These are phyloP conservation scores for Ophion slaviceki DNA, from an alignment of 2,888 invertebrate species.

Conservation along the genomic window DNA sequence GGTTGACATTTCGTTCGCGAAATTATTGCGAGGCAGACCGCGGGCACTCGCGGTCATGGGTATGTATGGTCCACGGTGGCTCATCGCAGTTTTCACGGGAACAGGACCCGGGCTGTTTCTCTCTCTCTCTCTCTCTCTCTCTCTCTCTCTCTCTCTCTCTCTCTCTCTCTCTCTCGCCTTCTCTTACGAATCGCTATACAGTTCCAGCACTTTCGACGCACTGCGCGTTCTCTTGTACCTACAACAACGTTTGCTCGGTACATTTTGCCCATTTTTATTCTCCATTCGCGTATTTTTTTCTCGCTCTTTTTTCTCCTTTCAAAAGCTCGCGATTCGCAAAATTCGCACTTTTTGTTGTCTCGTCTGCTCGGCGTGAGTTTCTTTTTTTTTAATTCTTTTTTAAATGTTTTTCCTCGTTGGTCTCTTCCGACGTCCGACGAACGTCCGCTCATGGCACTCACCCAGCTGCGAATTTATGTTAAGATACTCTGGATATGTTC, in stretches of 20 bases:
- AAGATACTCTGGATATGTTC: neutral
- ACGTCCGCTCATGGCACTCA: constrained; percentile 31
- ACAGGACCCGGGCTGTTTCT: neutral
- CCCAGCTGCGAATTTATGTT: constrained; percentile 47
- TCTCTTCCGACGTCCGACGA: constrained; percentile 42
- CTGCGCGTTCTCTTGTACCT: constrained; percentile 37
- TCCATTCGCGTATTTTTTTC: constrained; percentile 38
- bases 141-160: no score
- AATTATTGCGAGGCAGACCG: constrained; percentile 61
- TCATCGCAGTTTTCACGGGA: constrained; percentile 44
- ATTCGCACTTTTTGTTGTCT: constrained; percentile 43
- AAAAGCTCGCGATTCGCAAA: constrained; percentile 14
- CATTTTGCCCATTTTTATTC: constrained; percentile 30
- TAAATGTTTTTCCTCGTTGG: constrained; percentile 6
- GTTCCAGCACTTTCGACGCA: constrained; percentile 59
- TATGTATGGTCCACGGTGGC: constrained; percentile 31
- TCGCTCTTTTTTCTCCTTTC: constrained; percentile 9
- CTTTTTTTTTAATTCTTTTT: no score
- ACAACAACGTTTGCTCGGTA: constrained; percentile 11
- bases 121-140: neutral
- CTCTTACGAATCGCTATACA: constrained; percentile 6
- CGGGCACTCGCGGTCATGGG: constrained; percentile 24
- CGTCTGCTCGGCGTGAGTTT: neutral
- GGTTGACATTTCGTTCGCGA: constrained; percentile 82
- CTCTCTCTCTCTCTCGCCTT: no score